Percentiles rank a stretch among this genome's conserved stretches.
These are phyloP conservation scores for Chrysolina americana DNA, from an alignment of 2,888 invertebrate species.

Conservation along the genomic window DNA sequence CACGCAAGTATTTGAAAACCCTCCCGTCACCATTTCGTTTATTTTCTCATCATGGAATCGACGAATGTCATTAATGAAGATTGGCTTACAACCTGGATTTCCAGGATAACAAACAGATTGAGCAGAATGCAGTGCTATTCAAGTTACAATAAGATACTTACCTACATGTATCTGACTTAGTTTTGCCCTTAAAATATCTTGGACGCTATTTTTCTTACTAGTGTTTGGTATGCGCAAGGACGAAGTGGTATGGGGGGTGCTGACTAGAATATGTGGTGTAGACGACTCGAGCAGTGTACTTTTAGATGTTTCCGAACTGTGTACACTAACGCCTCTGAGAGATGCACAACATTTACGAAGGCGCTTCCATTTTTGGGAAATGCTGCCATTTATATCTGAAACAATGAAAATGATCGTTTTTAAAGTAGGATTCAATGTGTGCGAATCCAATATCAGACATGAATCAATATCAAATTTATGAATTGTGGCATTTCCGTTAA, in stretches of 20 bases:
- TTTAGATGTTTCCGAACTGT: slow-evolving; percentile 71
- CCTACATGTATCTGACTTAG: slow-evolving; percentile 80
- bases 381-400: slow-evolving; percentile 81
- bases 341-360: slow-evolving; percentile 79
- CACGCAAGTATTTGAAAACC: no score
- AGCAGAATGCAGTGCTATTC: no score
- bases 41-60: no score
- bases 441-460: neutral
- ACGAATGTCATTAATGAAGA: no score
- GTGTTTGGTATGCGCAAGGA: slow-evolving; percentile 71
- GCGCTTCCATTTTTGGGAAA: slow-evolving; percentile 83
- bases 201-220: slow-evolving; percentile 72
- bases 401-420: slow-evolving; percentile 60
- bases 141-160: slow-evolving; percentile 15
- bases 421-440: neutral
- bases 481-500: no score
- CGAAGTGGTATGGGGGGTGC: slow-evolving; percentile 66
- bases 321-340: slow-evolving; percentile 70
- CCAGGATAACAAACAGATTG: no score
- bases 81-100: no score
- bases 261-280: slow-evolving; percentile 67
- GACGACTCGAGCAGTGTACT: slow-evolving; percentile 74
- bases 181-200: slow-evolving; percentile 77
- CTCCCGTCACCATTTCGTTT: no score
- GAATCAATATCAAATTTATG: no score